These are phyloP conservation scores for Sinelater perroti DNA, from an alignment of 2,888 invertebrate genomes.

Conservation along the genomic window DNA sequence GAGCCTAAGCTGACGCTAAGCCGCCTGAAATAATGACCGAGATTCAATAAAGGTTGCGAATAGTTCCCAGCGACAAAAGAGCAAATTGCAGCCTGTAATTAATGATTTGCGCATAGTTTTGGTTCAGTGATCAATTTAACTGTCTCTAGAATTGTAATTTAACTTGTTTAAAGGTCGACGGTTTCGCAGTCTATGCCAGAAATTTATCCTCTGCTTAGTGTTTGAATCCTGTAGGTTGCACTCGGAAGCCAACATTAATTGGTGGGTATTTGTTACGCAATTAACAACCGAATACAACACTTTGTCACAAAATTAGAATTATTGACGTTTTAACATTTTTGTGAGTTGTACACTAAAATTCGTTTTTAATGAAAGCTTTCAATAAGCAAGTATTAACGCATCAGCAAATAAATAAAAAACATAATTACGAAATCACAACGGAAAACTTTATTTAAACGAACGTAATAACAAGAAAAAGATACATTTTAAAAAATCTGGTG, in stretches of 20 bases:
- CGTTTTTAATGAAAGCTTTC: neutral
- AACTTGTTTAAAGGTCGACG: slow-evolving; percentile 46
- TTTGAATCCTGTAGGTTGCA: slow-evolving; percentile 14
- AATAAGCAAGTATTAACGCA: too few species aligned
- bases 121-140: slow-evolving; percentile 55
- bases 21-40: slow-evolving; percentile 52
- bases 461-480: too few species aligned
- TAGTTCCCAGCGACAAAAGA: slow-evolving; percentile 53
- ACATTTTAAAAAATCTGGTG: too few species aligned
- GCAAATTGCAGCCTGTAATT: slow-evolving; percentile 55
- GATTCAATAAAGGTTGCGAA: slow-evolving; percentile 53
- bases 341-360: too few species aligned
- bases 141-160: slow-evolving; percentile 54
- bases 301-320: too few species aligned
- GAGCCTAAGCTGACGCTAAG: slow-evolving; percentile 48
- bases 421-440: too few species aligned
- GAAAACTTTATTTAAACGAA: too few species aligned
- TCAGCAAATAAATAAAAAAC: too few species aligned
- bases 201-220: slow-evolving; percentile 22
- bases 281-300: neutral
- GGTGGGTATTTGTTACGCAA: neutral
- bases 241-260: slow-evolving; percentile 13
- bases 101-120: slow-evolving; percentile 57
- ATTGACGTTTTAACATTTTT: too few species aligned
- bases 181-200: slow-evolving; percentile 26